A percentile compares a stretch with the other conserved stretches of the same genome.
These are phyloP conservation scores for Parazoanthus atlanticus DNA, from an alignment of 92 coral and sea anemone genomes.

Conservation along the genomic window DNA sequence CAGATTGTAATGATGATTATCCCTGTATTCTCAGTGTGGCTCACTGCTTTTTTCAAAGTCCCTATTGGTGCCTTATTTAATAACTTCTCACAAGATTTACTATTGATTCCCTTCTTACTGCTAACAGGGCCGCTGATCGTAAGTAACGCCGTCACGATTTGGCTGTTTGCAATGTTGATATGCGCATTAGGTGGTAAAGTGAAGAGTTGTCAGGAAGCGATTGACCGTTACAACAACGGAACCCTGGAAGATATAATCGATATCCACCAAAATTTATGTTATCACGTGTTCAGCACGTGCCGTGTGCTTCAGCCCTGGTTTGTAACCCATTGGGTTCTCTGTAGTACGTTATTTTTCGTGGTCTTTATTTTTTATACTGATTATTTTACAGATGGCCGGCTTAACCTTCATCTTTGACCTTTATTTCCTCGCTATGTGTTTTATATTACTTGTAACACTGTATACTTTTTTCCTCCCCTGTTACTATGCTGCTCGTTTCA, in stretches of 20 bases:
- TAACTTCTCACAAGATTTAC: background rate
- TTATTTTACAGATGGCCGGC: no score
- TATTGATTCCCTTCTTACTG: no score
- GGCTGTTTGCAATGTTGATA: background rate
- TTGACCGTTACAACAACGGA: background rate
- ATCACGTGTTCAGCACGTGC: constrained; percentile 9
- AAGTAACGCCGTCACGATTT: background rate
- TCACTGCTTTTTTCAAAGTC: background rate
- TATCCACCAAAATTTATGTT: background rate
- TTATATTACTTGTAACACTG: background rate
- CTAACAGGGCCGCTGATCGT: background rate
- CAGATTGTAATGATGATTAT: background rate
- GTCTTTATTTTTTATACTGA: background rate
- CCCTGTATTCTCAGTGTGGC: background rate
- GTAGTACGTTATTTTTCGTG: background rate
- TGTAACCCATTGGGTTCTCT: background rate
- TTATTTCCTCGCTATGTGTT: no score
- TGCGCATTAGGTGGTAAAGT: background rate
- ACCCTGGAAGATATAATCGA: background rate
- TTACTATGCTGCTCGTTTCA: constrained; percentile 4
- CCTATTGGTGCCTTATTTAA: background rate
- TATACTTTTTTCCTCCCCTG: background rate
- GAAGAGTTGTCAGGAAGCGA: background rate
- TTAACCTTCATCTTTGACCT: no score
- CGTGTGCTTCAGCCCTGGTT: background rate